Evolutionary conservation across 1,140 invertebrate genomes (phyloP).

Genomic region (Megalopta genalis): DNA sequence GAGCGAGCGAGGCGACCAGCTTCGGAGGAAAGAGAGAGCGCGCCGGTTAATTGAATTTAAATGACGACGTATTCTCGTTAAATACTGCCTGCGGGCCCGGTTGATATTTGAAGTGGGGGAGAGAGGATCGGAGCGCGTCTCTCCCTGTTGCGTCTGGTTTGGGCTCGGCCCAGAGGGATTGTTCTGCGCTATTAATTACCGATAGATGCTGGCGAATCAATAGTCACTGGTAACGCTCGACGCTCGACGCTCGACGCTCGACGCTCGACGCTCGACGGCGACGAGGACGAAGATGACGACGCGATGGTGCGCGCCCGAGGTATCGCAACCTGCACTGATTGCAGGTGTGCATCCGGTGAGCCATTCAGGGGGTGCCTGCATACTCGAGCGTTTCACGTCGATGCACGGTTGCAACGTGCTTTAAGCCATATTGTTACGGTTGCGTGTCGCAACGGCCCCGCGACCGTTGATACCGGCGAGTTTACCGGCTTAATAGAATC

Average conservation of each 20-base stretch:
- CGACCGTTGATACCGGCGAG: conserved; percentile 11
- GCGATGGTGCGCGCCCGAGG: conserved; percentile 33
- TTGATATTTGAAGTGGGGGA: conserved; percentile 28
- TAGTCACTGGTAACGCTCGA: background rate
- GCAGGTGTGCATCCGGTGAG: conserved; percentile 59
- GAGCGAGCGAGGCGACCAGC: too few relatives aligned
- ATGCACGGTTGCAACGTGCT: conserved; percentile 42
- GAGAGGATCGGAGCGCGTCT: background rate
- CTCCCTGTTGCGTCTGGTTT: background rate
- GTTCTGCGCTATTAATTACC: conserved; percentile 40
- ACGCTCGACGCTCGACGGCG: conserved; percentile 23
- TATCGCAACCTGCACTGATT: conserved; percentile 54
- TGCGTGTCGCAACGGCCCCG: conserved; percentile 48
- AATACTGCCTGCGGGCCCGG: conserved; percentile 13
- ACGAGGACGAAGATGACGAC: too few relatives aligned
- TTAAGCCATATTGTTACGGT: conserved; percentile 51
- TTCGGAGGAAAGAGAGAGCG: background rate
- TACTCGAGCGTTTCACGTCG: conserved; percentile 44
- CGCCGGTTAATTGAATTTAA: conserved; percentile 44
- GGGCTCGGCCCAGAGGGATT: conserved; percentile 2
- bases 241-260: conserved; percentile 9
- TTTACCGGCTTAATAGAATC: conserved; percentile 34
- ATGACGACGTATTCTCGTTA: conserved; percentile 47
- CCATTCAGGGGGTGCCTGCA: conserved; percentile 59
- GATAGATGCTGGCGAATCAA: background rate